These are phyloP conservation scores for Aphodius sticticus DNA, from an alignment of 2,888 invertebrate genomes.

Conservation along the genomic window DNA sequence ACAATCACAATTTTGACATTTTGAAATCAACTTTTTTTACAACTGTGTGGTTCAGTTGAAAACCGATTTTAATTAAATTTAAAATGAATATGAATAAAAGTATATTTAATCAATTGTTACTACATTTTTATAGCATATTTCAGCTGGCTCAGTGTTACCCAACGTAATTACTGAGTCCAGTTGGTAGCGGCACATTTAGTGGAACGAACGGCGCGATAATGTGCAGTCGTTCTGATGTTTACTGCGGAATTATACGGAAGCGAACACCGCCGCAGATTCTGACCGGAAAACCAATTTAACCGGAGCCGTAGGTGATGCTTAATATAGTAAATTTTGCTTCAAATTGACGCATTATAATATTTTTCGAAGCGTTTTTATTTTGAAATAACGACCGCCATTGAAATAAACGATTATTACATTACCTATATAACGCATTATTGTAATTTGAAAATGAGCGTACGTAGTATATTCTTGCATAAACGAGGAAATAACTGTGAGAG, in stretches of 20 bases:
- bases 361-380: not conserved
- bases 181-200: not conserved
- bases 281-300: conserved; percentile 4
- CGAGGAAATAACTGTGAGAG: not conserved
- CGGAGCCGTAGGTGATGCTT: not conserved
- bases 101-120: too few relatives aligned
- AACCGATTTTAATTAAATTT: too few relatives aligned
- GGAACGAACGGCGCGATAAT: not conserved
- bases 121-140: too few relatives aligned
- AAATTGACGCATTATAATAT: not conserved
- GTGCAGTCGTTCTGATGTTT: not conserved
- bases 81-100: too few relatives aligned
- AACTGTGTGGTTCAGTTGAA: too few relatives aligned
- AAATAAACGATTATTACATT: not conserved
- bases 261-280: not conserved
- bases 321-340: not conserved
- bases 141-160: not conserved
- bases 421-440: not conserved
- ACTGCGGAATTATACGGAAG: not conserved
- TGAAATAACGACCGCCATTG: not conserved
- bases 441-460: not conserved
- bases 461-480: not conserved
- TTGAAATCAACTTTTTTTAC: too few relatives aligned
- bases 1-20: too few relatives aligned
- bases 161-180: not conserved